Conservation (phyloP, 2,888 invertebrate species). For the Drosophila sordidula region DNA sequence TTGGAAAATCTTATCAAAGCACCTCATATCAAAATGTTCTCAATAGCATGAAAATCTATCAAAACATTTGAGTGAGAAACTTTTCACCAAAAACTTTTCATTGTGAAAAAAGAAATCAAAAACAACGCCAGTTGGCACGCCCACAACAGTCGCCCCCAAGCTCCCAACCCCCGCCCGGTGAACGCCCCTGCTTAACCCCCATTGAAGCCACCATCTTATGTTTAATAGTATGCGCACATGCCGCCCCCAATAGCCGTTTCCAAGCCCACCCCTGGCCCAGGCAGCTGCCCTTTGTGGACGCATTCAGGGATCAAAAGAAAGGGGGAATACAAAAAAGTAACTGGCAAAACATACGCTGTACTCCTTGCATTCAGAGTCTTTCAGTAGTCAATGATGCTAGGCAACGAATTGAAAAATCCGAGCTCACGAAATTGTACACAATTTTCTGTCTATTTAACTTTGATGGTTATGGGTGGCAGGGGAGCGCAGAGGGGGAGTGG, state of each 20-base stretch:
- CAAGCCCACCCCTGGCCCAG: neutral
- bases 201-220: slow-evolving; percentile 46
- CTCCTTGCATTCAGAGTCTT: slow-evolving; percentile 55
- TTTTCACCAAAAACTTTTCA: slow-evolving; percentile 31
- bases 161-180: neutral
- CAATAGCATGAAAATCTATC: neutral
- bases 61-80: slow-evolving; percentile 29
- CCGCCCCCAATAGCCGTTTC: slow-evolving; percentile 25
- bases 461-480: slow-evolving; percentile 52
- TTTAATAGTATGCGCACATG: slow-evolving; percentile 41
- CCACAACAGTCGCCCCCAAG: neutral
- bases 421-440: slow-evolving; percentile 80
- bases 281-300: slow-evolving; percentile 30
- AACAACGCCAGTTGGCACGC: slow-evolving; percentile 25
- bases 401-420: slow-evolving; percentile 80
- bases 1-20: too few species aligned
- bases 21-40: too few species aligned
- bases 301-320: slow-evolving; percentile 37
- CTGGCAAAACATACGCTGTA: slow-evolving; percentile 33
- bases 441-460: slow-evolving; percentile 83
- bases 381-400: slow-evolving; percentile 77
- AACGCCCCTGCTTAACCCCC: neutral
- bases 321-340: slow-evolving; percentile 9
- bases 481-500: neutral
- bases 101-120: slow-evolving; percentile 23